Percentiles rank a stretch among this genome's conserved stretches.
These are phyloP conservation scores for Chrysaora quinquecirrha DNA, from an alignment of 30 jellyfish, hydroid and myxozoan species.

Conservation along the genomic window DNA sequence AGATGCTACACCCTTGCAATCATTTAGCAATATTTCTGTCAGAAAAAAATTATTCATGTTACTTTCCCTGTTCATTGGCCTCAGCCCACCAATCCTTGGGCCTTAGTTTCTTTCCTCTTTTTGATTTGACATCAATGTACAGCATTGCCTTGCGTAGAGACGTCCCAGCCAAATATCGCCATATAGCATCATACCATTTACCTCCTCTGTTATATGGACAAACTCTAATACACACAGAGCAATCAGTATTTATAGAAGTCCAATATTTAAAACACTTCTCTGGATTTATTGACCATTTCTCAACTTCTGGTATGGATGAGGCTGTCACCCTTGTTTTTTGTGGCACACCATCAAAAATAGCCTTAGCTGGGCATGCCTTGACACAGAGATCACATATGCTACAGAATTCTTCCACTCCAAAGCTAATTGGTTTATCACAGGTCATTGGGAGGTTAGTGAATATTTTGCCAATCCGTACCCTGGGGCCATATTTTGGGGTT, in stretches of 20 bases:
- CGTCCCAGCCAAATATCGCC: conserved; percentile 69
- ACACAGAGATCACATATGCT: conserved; percentile 53
- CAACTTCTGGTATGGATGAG: conserved; percentile 60
- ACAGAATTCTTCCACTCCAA: conserved; percentile 64
- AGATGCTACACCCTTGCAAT: no score
- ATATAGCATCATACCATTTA: conserved; percentile 44
- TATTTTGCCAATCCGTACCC: conserved; percentile 60
- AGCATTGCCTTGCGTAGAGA: conserved; percentile 43
- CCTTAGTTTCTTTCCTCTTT: conserved; percentile 43
- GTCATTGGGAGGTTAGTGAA: conserved; percentile 61
- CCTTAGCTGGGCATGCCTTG: conserved; percentile 70
- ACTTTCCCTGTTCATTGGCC: no score
- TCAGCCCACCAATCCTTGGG: conserved; percentile 59
- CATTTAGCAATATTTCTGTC: no score
- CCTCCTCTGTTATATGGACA: conserved; percentile 67
- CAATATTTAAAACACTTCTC: conserved; percentile 65
- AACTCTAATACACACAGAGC: conserved; percentile 61
- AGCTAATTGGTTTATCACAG: conserved; percentile 42
- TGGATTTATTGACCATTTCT: conserved; percentile 71
- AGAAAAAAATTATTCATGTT: no score
- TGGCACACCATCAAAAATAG: conserved; percentile 56
- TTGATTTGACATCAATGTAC: conserved; percentile 15
- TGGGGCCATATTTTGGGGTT: conserved; percentile 63
- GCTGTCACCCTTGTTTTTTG: conserved; percentile 41
- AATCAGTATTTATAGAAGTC: conserved; percentile 60